These are phyloP conservation scores for Megaceryle alcyon DNA, from an alignment of 2,797 vertebrate genomes.

Conservation along the genomic window DNA sequence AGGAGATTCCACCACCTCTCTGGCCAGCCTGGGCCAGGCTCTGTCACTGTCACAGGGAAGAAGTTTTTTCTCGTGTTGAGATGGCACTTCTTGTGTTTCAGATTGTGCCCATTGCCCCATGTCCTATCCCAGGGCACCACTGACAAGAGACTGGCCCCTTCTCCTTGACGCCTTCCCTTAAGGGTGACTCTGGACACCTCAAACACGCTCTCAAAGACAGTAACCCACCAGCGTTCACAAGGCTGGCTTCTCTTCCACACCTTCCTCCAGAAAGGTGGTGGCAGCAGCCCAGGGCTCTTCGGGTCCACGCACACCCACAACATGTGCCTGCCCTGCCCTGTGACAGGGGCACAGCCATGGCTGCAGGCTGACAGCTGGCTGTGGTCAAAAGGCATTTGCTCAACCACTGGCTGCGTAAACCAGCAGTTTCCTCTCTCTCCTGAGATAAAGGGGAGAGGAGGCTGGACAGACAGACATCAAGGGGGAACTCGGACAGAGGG, in stretches of 20 bases:
- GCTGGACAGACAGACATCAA: neutral
- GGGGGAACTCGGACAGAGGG: rapidly evolving
- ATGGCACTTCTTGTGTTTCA: too few species aligned
- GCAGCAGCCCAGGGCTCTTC: neutral
- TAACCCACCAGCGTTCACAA: rapidly evolving
- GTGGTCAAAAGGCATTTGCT: neutral
- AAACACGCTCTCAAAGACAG: neutral
- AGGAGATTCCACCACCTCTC: too few species aligned
- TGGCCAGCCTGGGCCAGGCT: too few species aligned
- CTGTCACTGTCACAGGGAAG: too few species aligned
- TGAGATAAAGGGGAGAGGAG: neutral
- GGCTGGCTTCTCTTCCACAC: neutral
- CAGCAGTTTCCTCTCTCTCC: neutral
- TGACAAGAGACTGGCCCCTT: too few species aligned
- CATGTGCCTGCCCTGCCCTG: neutral
- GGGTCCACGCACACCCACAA: rapidly evolving
- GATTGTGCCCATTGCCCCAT: too few species aligned
- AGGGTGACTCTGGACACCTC: neutral
- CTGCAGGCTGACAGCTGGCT: neutral
- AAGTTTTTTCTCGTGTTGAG: too few species aligned
- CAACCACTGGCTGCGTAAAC: neutral
- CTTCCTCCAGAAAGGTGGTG: neutral
- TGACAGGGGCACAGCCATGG: rapidly evolving
- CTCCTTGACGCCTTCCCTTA: too few species aligned
- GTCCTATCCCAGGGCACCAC: too few species aligned